Evolutionary conservation across 2,113 vertebrate genomes (phyloP).

Genomic region (Boleophthalmus pectinirostris): DNA sequence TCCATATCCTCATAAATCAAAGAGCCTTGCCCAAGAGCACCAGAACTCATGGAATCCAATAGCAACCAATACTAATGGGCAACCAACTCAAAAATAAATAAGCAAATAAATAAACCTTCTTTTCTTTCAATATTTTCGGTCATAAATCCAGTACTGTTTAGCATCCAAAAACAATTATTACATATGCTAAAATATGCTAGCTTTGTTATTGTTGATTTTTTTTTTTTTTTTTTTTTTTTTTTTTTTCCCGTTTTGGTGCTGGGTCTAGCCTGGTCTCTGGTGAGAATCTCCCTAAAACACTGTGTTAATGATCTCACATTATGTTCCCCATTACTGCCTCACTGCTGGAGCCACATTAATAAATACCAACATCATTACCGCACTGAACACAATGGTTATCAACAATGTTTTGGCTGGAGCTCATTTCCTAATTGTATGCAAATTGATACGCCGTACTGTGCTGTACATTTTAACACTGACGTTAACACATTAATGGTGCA

Average conservation of each 20-base stretch:
- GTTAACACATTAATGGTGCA: background rate
- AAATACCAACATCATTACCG: constrained; percentile 8
- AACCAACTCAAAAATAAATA: too few relatives aligned
- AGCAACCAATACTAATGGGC: too few relatives aligned
- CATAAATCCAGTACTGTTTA: too few relatives aligned
- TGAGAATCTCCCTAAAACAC: constrained; percentile 7
- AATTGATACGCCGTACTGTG: background rate
- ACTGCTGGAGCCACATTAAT: background rate
- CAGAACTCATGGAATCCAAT: too few relatives aligned
- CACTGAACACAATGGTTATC: background rate
- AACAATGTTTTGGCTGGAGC: background rate
- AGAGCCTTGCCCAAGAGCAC: too few relatives aligned
- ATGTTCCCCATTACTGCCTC: background rate
- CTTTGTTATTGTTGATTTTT: background rate
- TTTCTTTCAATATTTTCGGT: too few relatives aligned
- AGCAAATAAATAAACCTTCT: too few relatives aligned
- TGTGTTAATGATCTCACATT: constrained; percentile 2
- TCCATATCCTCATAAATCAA: too few relatives aligned
- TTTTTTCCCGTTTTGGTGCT: background rate
- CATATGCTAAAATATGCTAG: background rate
- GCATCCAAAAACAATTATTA: too few relatives aligned
- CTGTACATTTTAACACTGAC: background rate
- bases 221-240: too few relatives aligned
- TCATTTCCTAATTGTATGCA: background rate
- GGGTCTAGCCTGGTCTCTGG: background rate